Conservation (phyloP, 2,888 invertebrate species). For the Hyppa rectilinea region DNA sequence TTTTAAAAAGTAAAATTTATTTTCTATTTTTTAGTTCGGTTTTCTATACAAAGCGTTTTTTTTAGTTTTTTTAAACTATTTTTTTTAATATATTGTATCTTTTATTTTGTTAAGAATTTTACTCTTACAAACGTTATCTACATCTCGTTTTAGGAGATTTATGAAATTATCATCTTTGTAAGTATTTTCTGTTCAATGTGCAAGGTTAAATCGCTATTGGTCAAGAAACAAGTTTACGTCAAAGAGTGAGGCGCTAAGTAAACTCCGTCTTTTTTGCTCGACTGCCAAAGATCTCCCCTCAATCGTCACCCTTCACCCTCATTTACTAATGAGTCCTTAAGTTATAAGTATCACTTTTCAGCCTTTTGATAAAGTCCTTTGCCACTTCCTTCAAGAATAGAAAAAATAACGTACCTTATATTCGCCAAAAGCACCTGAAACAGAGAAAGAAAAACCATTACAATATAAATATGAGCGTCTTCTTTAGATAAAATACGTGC, state of each 20-base stretch:
- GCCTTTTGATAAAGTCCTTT: background rate
- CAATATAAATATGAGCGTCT: slow-evolving; percentile 30
- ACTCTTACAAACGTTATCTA: too few relatives aligned
- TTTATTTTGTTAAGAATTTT: too few relatives aligned
- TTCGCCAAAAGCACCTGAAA: slow-evolving; percentile 40
- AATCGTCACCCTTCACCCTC: background rate
- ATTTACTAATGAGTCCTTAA: background rate
- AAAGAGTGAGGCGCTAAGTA: background rate
- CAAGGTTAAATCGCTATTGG: too few relatives aligned
- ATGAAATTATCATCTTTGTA: too few relatives aligned
- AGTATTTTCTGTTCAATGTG: too few relatives aligned
- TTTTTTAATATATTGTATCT: too few relatives aligned
- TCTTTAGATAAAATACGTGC: slow-evolving; percentile 52
- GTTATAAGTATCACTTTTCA: background rate
- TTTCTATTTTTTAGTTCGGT: too few relatives aligned
- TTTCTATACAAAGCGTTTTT: too few relatives aligned
- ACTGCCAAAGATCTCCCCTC: background rate
- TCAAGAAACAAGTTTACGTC: too few relatives aligned
- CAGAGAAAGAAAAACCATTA: slow-evolving; percentile 43
- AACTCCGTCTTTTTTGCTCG: background rate
- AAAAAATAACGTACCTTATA: slow-evolving; percentile 47
- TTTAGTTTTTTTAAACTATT: too few relatives aligned
- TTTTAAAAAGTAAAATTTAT: too few relatives aligned
- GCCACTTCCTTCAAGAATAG: background rate
- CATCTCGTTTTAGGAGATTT: too few relatives aligned